Conservation (phyloP, 2,797 vertebrate species). For the Agapornis canus region DNA sequence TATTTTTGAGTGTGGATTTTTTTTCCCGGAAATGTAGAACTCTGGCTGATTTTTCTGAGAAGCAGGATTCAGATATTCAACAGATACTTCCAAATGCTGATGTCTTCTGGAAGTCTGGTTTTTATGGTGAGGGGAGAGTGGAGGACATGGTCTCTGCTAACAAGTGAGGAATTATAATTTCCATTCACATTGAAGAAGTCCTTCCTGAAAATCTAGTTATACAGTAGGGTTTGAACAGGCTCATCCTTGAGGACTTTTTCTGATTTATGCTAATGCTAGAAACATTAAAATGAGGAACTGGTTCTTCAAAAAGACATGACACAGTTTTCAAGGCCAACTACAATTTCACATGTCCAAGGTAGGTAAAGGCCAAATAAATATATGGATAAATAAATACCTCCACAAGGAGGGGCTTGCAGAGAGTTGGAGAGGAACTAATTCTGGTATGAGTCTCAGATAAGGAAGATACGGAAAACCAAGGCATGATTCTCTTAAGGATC, state of each 20-base stretch:
- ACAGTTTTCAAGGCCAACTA: not conserved
- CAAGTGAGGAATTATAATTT: not conserved
- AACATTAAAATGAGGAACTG: not conserved
- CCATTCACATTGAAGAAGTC: not conserved
- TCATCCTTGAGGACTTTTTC: not conserved
- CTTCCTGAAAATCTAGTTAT: not conserved
- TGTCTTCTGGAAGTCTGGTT: not conserved
- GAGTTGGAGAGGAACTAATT: not conserved
- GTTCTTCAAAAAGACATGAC: not conserved
- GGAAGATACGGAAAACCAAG: not conserved
- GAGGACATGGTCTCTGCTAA: not conserved
- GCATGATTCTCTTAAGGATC: not conserved
- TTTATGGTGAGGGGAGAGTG: not conserved
- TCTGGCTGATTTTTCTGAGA: not conserved
- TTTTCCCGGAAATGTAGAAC: not conserved
- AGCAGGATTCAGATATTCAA: not conserved
- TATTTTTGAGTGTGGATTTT: not conserved
- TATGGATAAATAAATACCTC: not conserved
- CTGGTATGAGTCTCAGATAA: not conserved
- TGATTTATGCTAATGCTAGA: not conserved
- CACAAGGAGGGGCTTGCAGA: not conserved
- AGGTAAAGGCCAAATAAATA: not conserved
- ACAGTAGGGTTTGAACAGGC: not conserved
- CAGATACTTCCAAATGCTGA: not conserved
- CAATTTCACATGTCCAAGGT: not conserved